Evolutionary conservation across 2,888 invertebrate genomes (phyloP).

Genomic region (Gisinianus flammeolus): DNA sequence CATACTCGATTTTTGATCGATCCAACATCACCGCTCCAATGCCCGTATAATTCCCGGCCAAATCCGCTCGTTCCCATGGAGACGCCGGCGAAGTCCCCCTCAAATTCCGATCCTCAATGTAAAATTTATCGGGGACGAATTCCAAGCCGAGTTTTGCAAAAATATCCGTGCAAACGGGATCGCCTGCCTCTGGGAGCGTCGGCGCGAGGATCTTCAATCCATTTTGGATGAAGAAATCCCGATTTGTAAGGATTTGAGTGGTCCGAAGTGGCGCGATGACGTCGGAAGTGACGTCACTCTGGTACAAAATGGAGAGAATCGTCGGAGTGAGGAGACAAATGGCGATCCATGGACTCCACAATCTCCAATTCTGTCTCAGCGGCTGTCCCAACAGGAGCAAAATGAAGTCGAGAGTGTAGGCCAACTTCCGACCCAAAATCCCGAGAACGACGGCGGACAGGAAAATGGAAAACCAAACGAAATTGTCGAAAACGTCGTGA

Average conservation of each 20-base stretch:
- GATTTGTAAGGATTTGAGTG: not conserved
- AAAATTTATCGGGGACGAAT: not conserved
- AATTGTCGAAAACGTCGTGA: slow-evolving; percentile 3
- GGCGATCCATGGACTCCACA: not conserved
- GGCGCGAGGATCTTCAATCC: slow-evolving; percentile 14
- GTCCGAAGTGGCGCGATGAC: slow-evolving; percentile 17
- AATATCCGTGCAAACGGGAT: not conserved
- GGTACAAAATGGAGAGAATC: not conserved
- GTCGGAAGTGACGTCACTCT: slow-evolving; percentile 13
- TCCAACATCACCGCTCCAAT: not conserved
- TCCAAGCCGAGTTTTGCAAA: not conserved
- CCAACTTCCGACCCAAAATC: not conserved
- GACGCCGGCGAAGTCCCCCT: slow-evolving; percentile 22
- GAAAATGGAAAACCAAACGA: slow-evolving; percentile 10
- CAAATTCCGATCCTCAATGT: not conserved
- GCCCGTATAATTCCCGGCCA: slow-evolving; percentile 15
- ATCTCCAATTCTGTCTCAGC: not conserved
- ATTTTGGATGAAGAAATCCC: slow-evolving; percentile 15
- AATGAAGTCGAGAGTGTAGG: not conserved
- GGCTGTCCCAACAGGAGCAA: slow-evolving; percentile 5
- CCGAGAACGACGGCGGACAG: not conserved
- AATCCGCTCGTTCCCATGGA: not conserved
- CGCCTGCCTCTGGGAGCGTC: not conserved
- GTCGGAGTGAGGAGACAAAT: not conserved
- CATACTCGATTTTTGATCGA: not conserved